Evolutionary conservation across 2,113 vertebrate genomes (phyloP).

Genomic region (Prochilodus magdalenae): DNA sequence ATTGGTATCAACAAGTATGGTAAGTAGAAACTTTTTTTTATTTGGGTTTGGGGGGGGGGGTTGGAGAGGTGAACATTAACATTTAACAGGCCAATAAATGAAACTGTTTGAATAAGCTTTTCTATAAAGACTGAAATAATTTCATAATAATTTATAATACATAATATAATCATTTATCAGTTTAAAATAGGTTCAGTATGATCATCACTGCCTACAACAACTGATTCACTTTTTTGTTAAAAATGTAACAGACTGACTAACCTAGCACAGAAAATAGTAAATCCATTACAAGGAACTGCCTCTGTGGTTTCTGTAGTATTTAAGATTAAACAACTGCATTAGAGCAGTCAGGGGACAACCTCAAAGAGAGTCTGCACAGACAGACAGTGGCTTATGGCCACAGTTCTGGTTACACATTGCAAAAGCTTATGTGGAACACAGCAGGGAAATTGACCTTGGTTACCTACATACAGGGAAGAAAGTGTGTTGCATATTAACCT

Average conservation of each 20-base stretch:
- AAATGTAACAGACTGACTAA: too few species aligned
- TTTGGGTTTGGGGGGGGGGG: neutral
- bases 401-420: neutral
- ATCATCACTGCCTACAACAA: too few species aligned
- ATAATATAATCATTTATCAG: too few species aligned
- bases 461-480: neutral
- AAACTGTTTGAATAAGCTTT: too few species aligned
- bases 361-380: neutral
- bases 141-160: too few species aligned
- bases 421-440: neutral
- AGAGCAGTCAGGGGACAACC: neutral
- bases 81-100: neutral
- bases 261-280: too few species aligned
- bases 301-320: too few species aligned
- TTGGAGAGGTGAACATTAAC: neutral
- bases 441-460: neutral
- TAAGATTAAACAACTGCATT: neutral
- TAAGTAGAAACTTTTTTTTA: slow-evolving; percentile 12
- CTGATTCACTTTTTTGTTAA: too few species aligned
- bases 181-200: neutral
- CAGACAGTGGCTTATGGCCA: neutral
- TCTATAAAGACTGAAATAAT: too few species aligned
- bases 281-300: too few species aligned
- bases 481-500: neutral
- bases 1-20: slow-evolving; percentile 42